Evolutionary conservation across 1,140 invertebrate genomes (phyloP), one percentile per base, ranked within the genome.

Genomic region (Agrilus planipennis): DNA sequence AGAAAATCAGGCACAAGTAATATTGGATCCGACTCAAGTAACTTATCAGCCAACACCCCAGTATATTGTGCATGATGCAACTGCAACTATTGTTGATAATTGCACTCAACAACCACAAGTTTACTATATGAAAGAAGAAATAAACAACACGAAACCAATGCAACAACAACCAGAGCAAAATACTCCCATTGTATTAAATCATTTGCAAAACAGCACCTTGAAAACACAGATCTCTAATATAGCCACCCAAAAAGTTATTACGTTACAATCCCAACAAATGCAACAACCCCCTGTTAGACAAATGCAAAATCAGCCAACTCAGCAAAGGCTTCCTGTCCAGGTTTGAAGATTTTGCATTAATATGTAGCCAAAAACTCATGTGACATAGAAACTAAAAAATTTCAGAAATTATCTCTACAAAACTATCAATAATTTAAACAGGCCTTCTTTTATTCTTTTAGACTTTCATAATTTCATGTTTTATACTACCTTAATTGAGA

Each of bases 161-260:
- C 34, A 44, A 32, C 44, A 42, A 36, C 38, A 39, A 10, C 30
- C 40, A 14, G 45, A 47, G 15, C 50, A 49, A 39, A n/a, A n/a
- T n/a, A 25, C 36, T 11, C 51, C 46, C 11, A 48, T 56, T 20
- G 52, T 56, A 20, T 36, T 56, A 21, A 56, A 56, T 32, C 54
- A 56, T 40, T 47, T 49, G 16, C 19, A 21, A 21, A 37, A 22
- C 34, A 37, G 21, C 16, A 12, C 16, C 11, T 5, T 29, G 10
- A 14, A 7, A 11, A 15, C 16, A 15, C 16, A 9, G 16, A n/a
- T 7, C 5, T 14, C 28, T 25, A 25, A 25, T 25, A 25, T 25
- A 6, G 23, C n/a, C 6, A 29, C 12, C 10, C 28, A 29, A 29
- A n/a, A 29, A 29, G 28, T 29, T 14, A 29, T 29, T 29, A 29